Evolutionary conservation across 2,888 invertebrate genomes (phyloP).

Genomic region (Coenonympha arcania): DNA sequence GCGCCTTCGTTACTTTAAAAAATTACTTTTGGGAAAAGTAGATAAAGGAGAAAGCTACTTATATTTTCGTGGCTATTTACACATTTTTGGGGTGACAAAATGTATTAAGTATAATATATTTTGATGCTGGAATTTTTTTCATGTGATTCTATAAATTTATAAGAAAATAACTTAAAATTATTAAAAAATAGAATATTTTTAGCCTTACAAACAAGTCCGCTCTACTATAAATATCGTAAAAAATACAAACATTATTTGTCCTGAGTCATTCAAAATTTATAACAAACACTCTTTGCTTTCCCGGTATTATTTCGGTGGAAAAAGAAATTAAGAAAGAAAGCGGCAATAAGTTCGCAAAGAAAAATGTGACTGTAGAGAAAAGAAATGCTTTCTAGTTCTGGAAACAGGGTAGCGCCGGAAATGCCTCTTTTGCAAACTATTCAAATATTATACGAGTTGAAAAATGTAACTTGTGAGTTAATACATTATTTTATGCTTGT

Average conservation of each 20-base stretch:
- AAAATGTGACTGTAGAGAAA: slow-evolving; percentile 63
- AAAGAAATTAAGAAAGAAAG: slow-evolving; percentile 60
- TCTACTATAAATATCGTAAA: too few relatives aligned
- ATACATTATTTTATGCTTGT: too few relatives aligned
- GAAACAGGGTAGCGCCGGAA: slow-evolving; percentile 30
- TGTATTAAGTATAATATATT: not conserved
- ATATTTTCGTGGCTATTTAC: not conserved
- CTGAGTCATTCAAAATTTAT: slow-evolving; percentile 34
- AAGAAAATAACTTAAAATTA: too few relatives aligned
- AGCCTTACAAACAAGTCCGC: too few relatives aligned
- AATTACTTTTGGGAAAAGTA: slow-evolving; percentile 1
- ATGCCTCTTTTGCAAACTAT: too few relatives aligned
- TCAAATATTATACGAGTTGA: too few relatives aligned
- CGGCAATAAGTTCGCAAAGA: slow-evolving; percentile 59
- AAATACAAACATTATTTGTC: slow-evolving; percentile 11
- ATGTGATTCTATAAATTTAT: too few relatives aligned
- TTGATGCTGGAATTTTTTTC: too few relatives aligned
- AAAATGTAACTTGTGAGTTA: too few relatives aligned
- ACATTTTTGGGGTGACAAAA: not conserved
- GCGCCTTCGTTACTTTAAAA: slow-evolving; percentile 5
- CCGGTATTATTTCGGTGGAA: slow-evolving; percentile 49
- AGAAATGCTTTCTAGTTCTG: slow-evolving; percentile 52
- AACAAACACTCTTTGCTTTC: slow-evolving; percentile 44
- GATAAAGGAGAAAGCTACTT: not conserved
- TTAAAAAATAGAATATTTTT: too few relatives aligned